phyloP scores from a whole-genome alignment of 2,797 vertebrate species.

The Hoplostethus atlanticus region DNA sequence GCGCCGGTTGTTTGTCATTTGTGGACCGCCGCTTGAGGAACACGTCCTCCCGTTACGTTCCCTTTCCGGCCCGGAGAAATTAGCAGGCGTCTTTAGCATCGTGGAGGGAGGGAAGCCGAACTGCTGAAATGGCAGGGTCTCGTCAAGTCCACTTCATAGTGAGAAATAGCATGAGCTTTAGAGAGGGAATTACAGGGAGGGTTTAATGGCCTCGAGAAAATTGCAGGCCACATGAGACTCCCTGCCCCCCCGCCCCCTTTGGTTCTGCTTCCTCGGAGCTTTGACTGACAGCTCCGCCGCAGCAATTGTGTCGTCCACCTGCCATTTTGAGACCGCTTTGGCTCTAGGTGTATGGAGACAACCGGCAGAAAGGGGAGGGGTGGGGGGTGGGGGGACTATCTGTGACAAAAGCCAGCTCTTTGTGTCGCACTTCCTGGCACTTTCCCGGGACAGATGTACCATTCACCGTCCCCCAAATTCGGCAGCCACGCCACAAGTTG shows the following conservation, averaged over 20 bases:
- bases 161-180: constrained; percentile 71
- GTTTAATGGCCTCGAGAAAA: constrained; percentile 82
- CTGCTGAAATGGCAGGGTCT: constrained; percentile 24
- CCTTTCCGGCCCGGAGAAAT: constrained; percentile 41
- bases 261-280: constrained; percentile 75
- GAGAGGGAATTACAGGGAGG: constrained; percentile 82
- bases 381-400: background rate
- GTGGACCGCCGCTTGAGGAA: background rate
- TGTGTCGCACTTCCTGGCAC: constrained; percentile 36
- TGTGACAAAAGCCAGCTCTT: constrained; percentile 47
- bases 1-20: constrained; percentile 60
- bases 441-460: constrained; percentile 51
- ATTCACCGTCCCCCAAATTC: constrained; percentile 39
- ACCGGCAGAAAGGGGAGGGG: constrained; percentile 3
- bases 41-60: constrained; percentile 30
- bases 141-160: constrained; percentile 52
- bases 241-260: constrained; percentile 36
- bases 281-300: constrained; percentile 83
- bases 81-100: constrained; percentile 55
- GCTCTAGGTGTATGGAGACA: constrained; percentile 43
- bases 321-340: constrained; percentile 60
- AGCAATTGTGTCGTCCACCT: constrained; percentile 71
- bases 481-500: constrained; percentile 14
- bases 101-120: constrained; percentile 58
- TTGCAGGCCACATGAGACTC: constrained; percentile 79